phyloP scores from a whole-genome alignment of 1,140 invertebrate species.

The Leptinotarsa lineolata region DNA sequence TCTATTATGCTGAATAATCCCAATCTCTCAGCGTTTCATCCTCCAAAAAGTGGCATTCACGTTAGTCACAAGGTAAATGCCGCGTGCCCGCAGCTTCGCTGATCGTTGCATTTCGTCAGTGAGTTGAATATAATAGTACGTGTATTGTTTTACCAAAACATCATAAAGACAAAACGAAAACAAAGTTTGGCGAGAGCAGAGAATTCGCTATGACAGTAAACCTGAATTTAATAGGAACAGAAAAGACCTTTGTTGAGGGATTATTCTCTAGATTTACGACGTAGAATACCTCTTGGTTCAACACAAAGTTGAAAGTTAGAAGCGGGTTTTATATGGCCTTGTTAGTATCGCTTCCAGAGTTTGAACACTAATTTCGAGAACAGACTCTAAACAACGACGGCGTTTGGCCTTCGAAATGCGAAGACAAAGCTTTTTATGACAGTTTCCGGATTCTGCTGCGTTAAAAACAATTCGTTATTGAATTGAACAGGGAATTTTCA shows the following conservation, averaged over 20 bases:
- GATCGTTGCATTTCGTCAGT: background rate
- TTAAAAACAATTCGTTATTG: too few relatives aligned
- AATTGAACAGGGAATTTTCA: too few relatives aligned
- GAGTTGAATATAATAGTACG: background rate
- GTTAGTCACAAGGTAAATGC: background rate
- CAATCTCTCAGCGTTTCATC: too few relatives aligned
- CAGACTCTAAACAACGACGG: too few relatives aligned
- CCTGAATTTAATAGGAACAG: background rate
- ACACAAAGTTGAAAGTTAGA: slow-evolving; percentile 1
- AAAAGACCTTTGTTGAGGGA: background rate
- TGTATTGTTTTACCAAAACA: background rate
- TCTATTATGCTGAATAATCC: too few relatives aligned
- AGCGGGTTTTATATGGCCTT: background rate
- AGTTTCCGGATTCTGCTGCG: too few relatives aligned
- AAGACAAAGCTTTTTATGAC: too few relatives aligned
- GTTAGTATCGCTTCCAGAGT: background rate
- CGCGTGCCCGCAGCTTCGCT: background rate
- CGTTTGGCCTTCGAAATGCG: too few relatives aligned
- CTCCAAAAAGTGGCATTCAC: too few relatives aligned
- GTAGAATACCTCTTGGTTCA: background rate
- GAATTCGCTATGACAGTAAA: background rate
- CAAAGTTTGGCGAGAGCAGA: background rate
- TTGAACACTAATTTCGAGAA: background rate
- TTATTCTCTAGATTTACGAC: slow-evolving; percentile 5
- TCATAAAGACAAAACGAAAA: background rate